Evolutionary conservation across 2,797 vertebrate genomes (phyloP), one percentile per base, ranked within the genome.

Genomic region (Microhierax caerulescens): DNA sequence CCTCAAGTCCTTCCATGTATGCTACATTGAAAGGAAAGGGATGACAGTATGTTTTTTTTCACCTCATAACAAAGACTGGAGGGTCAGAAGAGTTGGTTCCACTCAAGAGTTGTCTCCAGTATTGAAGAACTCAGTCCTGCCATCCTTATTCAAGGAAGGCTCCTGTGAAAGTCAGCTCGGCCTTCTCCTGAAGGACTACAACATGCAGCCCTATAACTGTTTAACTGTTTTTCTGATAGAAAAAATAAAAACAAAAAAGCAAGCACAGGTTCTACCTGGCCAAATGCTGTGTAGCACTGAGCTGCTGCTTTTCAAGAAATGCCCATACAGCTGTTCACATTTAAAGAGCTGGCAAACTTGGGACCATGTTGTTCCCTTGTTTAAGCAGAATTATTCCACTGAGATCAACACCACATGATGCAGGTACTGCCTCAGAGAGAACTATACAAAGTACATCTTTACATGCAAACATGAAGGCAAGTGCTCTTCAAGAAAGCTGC

Each of bases 71-170:
- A 51, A 60, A 47, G n/a, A 23, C 27, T 39, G 7, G 19, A 63
- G 21, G 73, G 28, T 39, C 75, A 73, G 39, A 76, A 92, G 36
- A 77, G 22, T 4, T 72, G 57, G 24, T 68, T 72, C 47, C 41
- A n/a, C 25, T 39, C 50, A 64, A 69, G 50, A 23, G 34, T 5
- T 41, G 22, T 50, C 14, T 2, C 20, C 0, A 0, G 20, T 53
- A 74, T 9, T 65, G 51, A 69, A 39, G 27, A 37, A 47, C 39
- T 78, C 67, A 45, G 25, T 69, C 77, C 45, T 59, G 7, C 13
- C 41, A 30, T 11, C 20, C 61, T 68, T 53, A 47, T n/a, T 63
- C 65, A 73, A 24, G 21, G 13, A 11, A 65, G 30, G 9, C 30
- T 72, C 54, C 60, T 16, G 30, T 45, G 30, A 56, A 43, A 86